Evolutionary conservation across 2,797 vertebrate species (phyloP).

Genomic region (Ctenochaetus hawaiiensis): DNA sequence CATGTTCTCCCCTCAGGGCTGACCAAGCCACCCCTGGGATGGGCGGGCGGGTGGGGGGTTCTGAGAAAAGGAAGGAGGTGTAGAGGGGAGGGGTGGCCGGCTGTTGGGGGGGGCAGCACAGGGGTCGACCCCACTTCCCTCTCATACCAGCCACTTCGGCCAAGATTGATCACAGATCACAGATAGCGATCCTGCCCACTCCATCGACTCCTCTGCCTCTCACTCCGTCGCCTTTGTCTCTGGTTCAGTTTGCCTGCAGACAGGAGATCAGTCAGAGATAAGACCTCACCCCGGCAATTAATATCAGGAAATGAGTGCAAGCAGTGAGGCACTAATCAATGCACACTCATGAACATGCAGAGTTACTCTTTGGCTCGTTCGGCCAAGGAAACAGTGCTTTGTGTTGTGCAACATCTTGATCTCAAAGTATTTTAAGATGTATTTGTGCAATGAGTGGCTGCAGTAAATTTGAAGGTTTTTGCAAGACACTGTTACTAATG

Average conservation of each 20-base stretch:
- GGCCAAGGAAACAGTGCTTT: slow-evolving; percentile 20
- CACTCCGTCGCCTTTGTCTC: slow-evolving; percentile 41
- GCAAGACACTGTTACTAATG: background rate
- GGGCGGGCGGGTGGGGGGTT: slow-evolving; percentile 26
- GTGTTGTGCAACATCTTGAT: background rate
- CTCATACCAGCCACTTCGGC: slow-evolving; percentile 81
- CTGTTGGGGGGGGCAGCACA: slow-evolving; percentile 47
- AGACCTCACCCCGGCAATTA: slow-evolving; percentile 74
- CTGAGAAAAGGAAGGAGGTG: slow-evolving; percentile 68
- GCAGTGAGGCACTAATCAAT: slow-evolving; percentile 71
- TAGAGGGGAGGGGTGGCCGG: slow-evolving; percentile 36
- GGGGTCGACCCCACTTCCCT: slow-evolving; percentile 85
- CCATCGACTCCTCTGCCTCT: slow-evolving; percentile 57
- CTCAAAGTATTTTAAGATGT: background rate
- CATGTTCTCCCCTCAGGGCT: slow-evolving; percentile 82
- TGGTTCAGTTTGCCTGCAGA: slow-evolving; percentile 55
- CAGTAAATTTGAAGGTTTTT: background rate
- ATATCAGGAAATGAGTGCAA: slow-evolving; percentile 77
- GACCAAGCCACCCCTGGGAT: slow-evolving; percentile 78
- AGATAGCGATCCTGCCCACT: slow-evolving; percentile 74
- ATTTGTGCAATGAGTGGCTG: background rate
- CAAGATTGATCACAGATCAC: slow-evolving; percentile 88
- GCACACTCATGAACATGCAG: slow-evolving; percentile 66
- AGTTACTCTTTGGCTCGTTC: slow-evolving; percentile 40
- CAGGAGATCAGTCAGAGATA: slow-evolving; percentile 68